These are phyloP conservation scores for Catocala nupta DNA, from an alignment of 2,888 invertebrate genomes.

Conservation along the genomic window DNA sequence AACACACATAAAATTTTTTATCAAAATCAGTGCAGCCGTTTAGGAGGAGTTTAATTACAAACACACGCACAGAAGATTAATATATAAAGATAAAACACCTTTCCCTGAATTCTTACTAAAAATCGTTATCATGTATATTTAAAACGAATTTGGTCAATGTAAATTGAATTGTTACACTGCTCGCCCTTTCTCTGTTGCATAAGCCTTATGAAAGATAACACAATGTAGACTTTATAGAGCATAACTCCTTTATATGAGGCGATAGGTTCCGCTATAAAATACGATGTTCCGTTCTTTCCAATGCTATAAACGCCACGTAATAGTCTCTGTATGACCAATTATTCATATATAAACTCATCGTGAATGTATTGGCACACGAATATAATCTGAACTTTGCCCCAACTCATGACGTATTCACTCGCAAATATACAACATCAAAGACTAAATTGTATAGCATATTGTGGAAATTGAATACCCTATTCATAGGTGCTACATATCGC, in stretches of 20 bases:
- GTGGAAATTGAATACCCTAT: slow-evolving; percentile 58
- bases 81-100: too few species aligned
- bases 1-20: too few species aligned
- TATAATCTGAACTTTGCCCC: slow-evolving; percentile 27
- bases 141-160: too few species aligned
- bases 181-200: slow-evolving; percentile 9
- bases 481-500: slow-evolving; percentile 50
- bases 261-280: slow-evolving; percentile 15
- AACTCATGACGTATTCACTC: slow-evolving; percentile 53
- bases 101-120: too few species aligned
- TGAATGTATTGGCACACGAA: slow-evolving; percentile 22
- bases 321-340: slow-evolving; percentile 21
- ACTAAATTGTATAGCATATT: slow-evolving; percentile 48
- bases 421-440: slow-evolving; percentile 52
- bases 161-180: background rate
- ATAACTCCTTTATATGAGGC: slow-evolving; percentile 14
- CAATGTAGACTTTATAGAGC: slow-evolving; percentile 12
- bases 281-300: background rate
- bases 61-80: too few species aligned
- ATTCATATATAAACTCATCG: slow-evolving; percentile 15
- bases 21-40: too few species aligned
- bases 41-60: too few species aligned
- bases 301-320: background rate
- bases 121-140: too few species aligned
- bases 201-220: slow-evolving; percentile 9